Evolutionary conservation across 92 coral and sea anemone genomes (phyloP).

Genomic region (Desmophyllum pertusum): DNA sequence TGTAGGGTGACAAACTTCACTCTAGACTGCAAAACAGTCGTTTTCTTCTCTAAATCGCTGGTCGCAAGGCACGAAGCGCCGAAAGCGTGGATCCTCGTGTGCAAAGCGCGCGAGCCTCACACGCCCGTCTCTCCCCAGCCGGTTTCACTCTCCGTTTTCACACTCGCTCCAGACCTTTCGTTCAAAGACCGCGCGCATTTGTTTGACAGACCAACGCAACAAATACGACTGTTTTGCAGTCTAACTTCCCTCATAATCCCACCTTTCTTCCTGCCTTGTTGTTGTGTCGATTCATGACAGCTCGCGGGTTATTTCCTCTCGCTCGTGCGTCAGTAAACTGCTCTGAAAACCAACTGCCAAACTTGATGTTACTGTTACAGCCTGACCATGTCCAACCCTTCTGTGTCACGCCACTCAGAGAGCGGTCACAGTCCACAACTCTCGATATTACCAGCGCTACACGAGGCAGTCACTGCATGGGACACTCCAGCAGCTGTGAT

Average conservation of each 20-base stretch:
- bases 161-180: no score
- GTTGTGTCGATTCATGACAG: slow-evolving; percentile 92
- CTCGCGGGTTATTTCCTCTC: slow-evolving; percentile 73
- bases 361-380: slow-evolving; percentile 90
- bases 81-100: no score
- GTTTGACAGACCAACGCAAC: no score
- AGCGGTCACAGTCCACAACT: slow-evolving; percentile 97
- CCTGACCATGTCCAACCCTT: slow-evolving; percentile 99
- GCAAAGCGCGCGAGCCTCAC: no score
- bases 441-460: slow-evolving; percentile 74
- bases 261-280: slow-evolving; percentile 95
- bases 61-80: no score
- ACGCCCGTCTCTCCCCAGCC: no score
- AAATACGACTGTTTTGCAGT: no score
- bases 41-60: no score
- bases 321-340: slow-evolving; percentile 87
- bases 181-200: no score
- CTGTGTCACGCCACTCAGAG: slow-evolving; percentile 63
- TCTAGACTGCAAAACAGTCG: no score
- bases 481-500: slow-evolving; percentile 98
- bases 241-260: not conserved
- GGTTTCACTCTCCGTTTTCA: no score
- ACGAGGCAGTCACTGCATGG: slow-evolving; percentile 87
- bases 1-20: no score
- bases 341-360: slow-evolving; percentile 84